These are phyloP conservation scores for Saxidomus purpurata DNA, from an alignment of 1,140 invertebrate species.

Conservation along the genomic window DNA sequence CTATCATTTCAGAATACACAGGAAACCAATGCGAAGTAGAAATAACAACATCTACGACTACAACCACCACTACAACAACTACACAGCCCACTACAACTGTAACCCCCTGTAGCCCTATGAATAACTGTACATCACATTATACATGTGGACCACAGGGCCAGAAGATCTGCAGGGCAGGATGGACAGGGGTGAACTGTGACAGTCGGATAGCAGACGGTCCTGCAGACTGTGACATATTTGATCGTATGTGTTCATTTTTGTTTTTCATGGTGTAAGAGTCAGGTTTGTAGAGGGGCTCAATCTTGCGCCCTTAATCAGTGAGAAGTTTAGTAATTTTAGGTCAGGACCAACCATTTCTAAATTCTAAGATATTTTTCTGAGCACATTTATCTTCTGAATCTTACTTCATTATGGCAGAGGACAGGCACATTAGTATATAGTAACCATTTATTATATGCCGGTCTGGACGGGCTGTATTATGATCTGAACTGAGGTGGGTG, in stretches of 20 bases:
- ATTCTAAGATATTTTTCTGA: too few relatives aligned
- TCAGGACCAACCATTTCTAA: too few relatives aligned
- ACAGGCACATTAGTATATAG: too few relatives aligned
- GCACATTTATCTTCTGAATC: too few relatives aligned
- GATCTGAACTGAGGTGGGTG: too few relatives aligned
- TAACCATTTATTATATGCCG: too few relatives aligned
- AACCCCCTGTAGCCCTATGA: constrained; percentile 18
- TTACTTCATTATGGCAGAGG: too few relatives aligned
- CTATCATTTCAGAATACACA: too few relatives aligned
- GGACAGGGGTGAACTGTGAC: constrained; percentile 56
- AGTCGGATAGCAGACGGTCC: neutral
- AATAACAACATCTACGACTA: constrained; percentile 43
- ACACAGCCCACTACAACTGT: constrained; percentile 18
- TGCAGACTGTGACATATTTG: constrained; percentile 60
- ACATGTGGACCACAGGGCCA: constrained; percentile 39
- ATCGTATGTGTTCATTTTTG: constrained; percentile 32
- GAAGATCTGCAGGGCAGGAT: constrained; percentile 42
- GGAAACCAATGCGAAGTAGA: constrained; percentile 35
- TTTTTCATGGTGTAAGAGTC: neutral
- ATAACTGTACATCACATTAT: constrained; percentile 53
- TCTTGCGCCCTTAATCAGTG: too few relatives aligned
- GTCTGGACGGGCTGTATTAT: too few relatives aligned
- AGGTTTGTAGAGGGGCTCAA: too few relatives aligned
- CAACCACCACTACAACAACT: constrained; percentile 32
- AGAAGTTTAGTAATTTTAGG: too few relatives aligned